Conservation (phyloP, 2,888 invertebrate species). For the Cataglyphis rosenhaueri region DNA sequence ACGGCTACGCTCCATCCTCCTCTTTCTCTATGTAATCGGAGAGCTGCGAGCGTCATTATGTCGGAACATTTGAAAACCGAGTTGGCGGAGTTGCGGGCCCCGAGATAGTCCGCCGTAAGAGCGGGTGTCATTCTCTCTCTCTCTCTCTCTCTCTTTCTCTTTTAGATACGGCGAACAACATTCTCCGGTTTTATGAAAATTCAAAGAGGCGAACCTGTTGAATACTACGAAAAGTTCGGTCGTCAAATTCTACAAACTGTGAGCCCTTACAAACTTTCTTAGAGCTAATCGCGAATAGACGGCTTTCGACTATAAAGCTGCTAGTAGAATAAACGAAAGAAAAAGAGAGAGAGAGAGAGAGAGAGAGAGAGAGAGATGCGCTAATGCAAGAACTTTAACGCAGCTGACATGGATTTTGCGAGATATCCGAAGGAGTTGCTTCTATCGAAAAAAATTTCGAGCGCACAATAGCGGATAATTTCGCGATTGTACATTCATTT, state of each 20-base stretch:
- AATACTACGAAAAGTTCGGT: slow-evolving; percentile 51
- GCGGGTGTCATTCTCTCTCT: slow-evolving; percentile 47
- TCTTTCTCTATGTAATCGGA: slow-evolving; percentile 79
- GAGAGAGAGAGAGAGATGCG: no score
- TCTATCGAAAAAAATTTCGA: slow-evolving; percentile 15
- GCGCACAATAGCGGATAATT: background rate
- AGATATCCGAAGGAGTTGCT: background rate
- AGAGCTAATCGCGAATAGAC: slow-evolving; percentile 52
- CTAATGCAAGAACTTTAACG: background rate
- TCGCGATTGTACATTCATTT: slow-evolving; percentile 18
- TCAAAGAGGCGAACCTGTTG: slow-evolving; percentile 66
- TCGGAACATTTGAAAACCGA: slow-evolving; percentile 65
- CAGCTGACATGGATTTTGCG: background rate
- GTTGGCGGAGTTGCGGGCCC: slow-evolving; percentile 61
- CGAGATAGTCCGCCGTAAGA: slow-evolving; percentile 52
- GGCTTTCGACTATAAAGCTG: background rate
- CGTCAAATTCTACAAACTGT: slow-evolving; percentile 24
- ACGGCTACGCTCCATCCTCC: slow-evolving; percentile 68
- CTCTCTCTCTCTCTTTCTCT: background rate
- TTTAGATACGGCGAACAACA: slow-evolving; percentile 46
- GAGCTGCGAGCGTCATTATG: slow-evolving; percentile 80
- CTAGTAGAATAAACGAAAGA: background rate
- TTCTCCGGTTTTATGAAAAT: slow-evolving; percentile 68
- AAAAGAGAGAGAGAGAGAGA: background rate
- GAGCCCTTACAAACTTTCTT: slow-evolving; percentile 47